A percentile compares a stretch with the other conserved stretches of the same genome.
Evolutionary conservation across 2,888 invertebrate genomes (phyloP).

Genomic region (Chironomus riparius): DNA sequence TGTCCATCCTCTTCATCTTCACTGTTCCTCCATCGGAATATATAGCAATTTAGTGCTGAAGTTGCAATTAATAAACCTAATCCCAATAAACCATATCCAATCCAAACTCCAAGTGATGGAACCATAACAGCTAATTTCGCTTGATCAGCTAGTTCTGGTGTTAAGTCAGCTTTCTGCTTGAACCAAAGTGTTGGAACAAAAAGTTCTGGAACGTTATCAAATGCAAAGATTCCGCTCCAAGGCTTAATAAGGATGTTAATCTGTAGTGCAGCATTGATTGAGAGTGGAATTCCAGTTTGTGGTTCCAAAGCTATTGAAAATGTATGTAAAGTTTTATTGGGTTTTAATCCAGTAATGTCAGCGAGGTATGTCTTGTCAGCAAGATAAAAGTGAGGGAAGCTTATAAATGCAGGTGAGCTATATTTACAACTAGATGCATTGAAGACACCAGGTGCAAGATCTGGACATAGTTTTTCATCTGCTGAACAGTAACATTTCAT

Average conservation of each 20-base stretch:
- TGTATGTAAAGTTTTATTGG: constrained; percentile 54
- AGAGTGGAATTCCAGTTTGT: constrained; percentile 66
- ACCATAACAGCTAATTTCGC: constrained; percentile 38
- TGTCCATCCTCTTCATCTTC: constrained; percentile 7
- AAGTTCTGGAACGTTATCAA: constrained; percentile 45
- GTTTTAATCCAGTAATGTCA: constrained; percentile 57
- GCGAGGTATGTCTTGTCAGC: constrained; percentile 57
- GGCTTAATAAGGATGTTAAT: constrained; percentile 57
- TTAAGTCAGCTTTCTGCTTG: constrained; percentile 53
- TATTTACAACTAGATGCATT: constrained; percentile 65
- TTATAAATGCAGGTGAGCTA: constrained; percentile 74
- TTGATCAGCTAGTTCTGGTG: constrained; percentile 47
- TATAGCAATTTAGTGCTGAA: constrained; percentile 31
- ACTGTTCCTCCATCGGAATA: neutral
- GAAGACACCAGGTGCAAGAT: constrained; percentile 51
- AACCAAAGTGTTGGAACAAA: constrained; percentile 72
- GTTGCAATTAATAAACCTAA: constrained; percentile 35
- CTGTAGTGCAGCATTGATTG: constrained; percentile 64
- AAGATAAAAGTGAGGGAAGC: constrained; percentile 72
- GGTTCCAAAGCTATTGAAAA: constrained; percentile 64
- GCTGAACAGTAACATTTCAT: neutral
- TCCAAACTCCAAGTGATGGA: constrained; percentile 35
- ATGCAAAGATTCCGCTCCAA: constrained; percentile 48
- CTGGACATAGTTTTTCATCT: constrained; percentile 42
- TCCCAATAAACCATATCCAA: constrained; percentile 35